Evolutionary conservation across 2,113 vertebrate species (phyloP).

Genomic region (Heliornis fulica): DNA sequence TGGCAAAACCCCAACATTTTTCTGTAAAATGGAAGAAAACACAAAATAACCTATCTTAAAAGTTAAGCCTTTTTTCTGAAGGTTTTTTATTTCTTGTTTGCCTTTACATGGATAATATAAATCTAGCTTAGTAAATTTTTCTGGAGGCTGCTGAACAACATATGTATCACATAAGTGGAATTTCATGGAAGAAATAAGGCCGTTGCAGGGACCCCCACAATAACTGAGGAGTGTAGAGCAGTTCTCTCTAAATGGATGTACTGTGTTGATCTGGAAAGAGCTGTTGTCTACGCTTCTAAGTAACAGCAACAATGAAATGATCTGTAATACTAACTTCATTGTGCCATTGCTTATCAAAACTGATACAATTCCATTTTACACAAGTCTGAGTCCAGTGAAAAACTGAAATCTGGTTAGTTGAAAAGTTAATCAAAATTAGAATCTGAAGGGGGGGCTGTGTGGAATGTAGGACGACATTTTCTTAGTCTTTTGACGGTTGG

Average conservation of each 20-base stretch:
- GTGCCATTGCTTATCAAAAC: not conserved
- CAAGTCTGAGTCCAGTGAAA: not conserved
- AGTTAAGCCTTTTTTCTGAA: not conserved
- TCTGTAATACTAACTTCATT: not conserved
- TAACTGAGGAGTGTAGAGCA: not conserved
- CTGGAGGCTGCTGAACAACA: not conserved
- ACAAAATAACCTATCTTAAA: not conserved
- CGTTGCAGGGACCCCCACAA: not conserved
- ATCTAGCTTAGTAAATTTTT: not conserved
- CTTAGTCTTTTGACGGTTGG: not conserved
- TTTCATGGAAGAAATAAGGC: not conserved
- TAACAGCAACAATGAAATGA: not conserved
- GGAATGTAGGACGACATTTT: not conserved
- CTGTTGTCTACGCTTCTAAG: not conserved
- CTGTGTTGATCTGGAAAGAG: not conserved
- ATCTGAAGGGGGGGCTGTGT: accelerated
- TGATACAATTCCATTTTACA: not conserved
- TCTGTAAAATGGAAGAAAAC: not conserved
- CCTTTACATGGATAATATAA: not conserved
- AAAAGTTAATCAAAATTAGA: not conserved
- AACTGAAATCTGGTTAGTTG: not conserved
- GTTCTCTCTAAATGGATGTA: not conserved
- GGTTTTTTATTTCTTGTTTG: not conserved
- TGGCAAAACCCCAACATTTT: too few relatives aligned
- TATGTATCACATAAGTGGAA: not conserved